These are phyloP conservation scores for Bombus sibiricus DNA, from an alignment of 1,140 invertebrate species.

Conservation along the genomic window DNA sequence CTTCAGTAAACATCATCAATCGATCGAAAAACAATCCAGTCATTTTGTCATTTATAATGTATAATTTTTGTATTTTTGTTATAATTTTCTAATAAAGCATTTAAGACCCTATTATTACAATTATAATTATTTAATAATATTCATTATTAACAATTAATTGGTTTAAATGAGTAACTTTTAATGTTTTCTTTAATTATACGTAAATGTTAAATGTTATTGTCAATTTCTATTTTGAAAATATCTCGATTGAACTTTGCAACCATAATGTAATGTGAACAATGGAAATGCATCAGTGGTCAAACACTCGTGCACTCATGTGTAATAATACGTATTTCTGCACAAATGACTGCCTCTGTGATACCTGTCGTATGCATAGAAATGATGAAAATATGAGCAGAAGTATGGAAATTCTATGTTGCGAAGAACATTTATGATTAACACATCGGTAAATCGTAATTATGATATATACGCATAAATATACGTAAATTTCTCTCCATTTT, in stretches of 20 bases:
- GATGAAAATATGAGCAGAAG: not conserved
- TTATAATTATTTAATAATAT: too few species aligned
- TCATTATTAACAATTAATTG: too few species aligned
- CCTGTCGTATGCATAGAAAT: not conserved
- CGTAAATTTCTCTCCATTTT: not conserved
- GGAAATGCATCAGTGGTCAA: not conserved
- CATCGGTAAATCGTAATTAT: not conserved
- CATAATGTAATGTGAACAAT: not conserved
- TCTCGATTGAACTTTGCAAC: not conserved
- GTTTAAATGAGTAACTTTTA: too few species aligned
- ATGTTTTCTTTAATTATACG: not conserved
- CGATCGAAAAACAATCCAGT: too few species aligned
- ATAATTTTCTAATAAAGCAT: too few species aligned
- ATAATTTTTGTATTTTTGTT: too few species aligned
- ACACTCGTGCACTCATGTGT: not conserved
- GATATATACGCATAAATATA: not conserved
- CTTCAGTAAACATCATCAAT: too few species aligned
- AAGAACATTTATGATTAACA: not conserved
- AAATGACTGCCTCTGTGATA: not conserved
- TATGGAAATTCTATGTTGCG: not conserved
- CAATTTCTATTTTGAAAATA: not conserved
- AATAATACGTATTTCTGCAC: not conserved
- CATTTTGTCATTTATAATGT: too few species aligned
- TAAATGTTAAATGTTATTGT: not conserved
- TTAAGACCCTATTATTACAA: too few species aligned